These are phyloP conservation scores for Resseliella maxima DNA, from an alignment of 2,888 invertebrate species.

Conservation along the genomic window DNA sequence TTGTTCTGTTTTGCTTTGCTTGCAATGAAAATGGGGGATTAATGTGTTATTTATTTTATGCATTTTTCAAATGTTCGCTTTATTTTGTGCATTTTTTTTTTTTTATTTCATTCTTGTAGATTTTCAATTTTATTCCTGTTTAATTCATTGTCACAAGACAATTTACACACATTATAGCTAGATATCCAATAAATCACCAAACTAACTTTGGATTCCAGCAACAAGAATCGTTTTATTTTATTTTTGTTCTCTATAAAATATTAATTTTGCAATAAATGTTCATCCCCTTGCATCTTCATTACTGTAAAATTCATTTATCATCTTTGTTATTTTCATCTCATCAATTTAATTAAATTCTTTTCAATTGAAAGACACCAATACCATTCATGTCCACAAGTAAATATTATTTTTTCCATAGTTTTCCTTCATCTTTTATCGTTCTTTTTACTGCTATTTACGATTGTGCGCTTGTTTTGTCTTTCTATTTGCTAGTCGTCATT, in stretches of 20 bases:
- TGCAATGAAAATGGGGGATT: background rate
- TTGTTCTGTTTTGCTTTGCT: background rate
- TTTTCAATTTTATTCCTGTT: too few species aligned
- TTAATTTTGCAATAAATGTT: background rate
- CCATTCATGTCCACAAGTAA: slow-evolving; percentile 2
- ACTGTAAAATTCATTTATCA: background rate
- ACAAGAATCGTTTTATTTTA: too few species aligned
- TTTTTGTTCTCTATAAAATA: too few species aligned
- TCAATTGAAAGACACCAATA: background rate
- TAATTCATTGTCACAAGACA: too few species aligned
- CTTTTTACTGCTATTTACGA: background rate
- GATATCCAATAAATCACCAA: too few species aligned
- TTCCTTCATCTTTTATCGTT: background rate
- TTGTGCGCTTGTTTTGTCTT: background rate
- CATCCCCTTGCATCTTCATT: background rate
- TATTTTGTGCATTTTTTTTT: too few species aligned
- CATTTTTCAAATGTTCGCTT: too few species aligned
- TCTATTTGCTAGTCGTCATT: background rate
- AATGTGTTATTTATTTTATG: too few species aligned
- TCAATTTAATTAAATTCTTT: slow-evolving; percentile 12
- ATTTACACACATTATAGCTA: too few species aligned
- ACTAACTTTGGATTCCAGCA: too few species aligned
- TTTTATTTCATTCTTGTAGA: too few species aligned
- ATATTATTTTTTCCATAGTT: background rate
- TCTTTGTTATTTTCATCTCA: slow-evolving; percentile 37